Percentiles rank a stretch among this genome's conserved stretches.
Conservation (phyloP, 2,113 vertebrate genomes). For the Ageneiosus marmoratus region DNA sequence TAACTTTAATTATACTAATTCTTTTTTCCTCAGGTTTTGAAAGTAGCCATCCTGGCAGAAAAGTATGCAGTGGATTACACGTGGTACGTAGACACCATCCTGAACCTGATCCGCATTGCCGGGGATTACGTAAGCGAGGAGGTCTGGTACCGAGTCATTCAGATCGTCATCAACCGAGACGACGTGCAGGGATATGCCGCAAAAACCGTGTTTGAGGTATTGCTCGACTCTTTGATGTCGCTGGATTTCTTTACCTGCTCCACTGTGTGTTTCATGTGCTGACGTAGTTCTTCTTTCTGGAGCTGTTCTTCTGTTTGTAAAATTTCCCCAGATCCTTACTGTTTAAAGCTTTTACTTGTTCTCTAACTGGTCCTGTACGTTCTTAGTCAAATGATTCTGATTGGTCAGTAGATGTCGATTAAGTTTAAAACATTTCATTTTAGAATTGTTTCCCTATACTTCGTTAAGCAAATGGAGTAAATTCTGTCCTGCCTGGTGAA, state of each 20-base stretch:
- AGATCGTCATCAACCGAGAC: conserved; percentile 92
- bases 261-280: too few relatives aligned
- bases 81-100: conserved; percentile 93
- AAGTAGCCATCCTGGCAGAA: conserved; percentile 89
- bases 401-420: too few relatives aligned
- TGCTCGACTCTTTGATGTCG: neutral
- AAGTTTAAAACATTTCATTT: too few relatives aligned
- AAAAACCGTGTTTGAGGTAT: conserved; percentile 92
- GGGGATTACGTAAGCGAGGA: conserved; percentile 93
- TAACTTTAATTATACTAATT: too few relatives aligned
- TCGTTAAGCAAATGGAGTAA: too few relatives aligned
- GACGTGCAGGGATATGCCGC: conserved; percentile 92
- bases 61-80: conserved; percentile 93
- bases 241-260: neutral
- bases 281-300: too few relatives aligned
- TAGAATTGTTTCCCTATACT: too few relatives aligned
- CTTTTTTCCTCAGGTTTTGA: conserved; percentile 77
- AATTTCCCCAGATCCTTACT: neutral
- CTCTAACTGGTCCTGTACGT: too few relatives aligned
- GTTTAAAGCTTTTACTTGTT: neutral
- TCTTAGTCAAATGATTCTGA: too few relatives aligned
- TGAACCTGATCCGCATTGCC: conserved; percentile 91
- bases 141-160: conserved; percentile 92
- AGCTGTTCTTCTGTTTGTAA: neutral
- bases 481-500: neutral